These are phyloP conservation scores for Drosophila sp. DNA, from an alignment of 1,140 invertebrate species.

Conservation along the genomic window DNA sequence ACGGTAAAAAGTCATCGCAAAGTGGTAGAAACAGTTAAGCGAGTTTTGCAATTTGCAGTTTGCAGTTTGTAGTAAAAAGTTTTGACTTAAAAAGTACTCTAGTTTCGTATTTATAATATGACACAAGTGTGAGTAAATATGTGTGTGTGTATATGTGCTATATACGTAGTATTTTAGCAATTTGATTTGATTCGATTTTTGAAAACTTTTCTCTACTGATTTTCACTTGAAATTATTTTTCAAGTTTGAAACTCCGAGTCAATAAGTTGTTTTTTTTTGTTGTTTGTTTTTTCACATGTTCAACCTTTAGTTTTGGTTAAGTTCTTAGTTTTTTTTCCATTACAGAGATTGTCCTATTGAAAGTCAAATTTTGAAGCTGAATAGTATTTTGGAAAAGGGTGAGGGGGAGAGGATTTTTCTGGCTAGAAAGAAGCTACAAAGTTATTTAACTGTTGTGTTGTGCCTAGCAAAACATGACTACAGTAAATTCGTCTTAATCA, in stretches of 20 bases:
- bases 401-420: neutral
- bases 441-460: conserved; percentile 34
- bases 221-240: neutral
- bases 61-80: conserved; percentile 33
- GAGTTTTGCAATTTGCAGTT: conserved; percentile 7
- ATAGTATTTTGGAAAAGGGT: neutral
- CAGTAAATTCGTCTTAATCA: conserved; percentile 83
- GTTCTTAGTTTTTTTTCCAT: conserved; percentile 51
- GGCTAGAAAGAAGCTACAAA: conserved; percentile 17
- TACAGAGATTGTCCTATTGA: conserved; percentile 77
- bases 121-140: conserved; percentile 52
- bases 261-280: conserved; percentile 13
- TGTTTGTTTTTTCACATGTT: conserved; percentile 41
- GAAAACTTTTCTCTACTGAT: conserved; percentile 18
- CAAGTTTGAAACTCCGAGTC: conserved; percentile 76
- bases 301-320: conserved; percentile 53
- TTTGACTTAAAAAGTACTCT: conserved; percentile 49
- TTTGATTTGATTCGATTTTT: conserved; percentile 35
- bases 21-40: conserved; percentile 38
- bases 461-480: conserved; percentile 63
- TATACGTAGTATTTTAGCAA: conserved; percentile 34
- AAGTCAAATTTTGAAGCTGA: conserved; percentile 45
- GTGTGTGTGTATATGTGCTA: conserved; percentile 40
- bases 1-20: conserved; percentile 40
- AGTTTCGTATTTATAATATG: conserved; percentile 43